phyloP scores from a whole-genome alignment of 2,797 vertebrate genomes.

The Leuciscus waleckii region DNA sequence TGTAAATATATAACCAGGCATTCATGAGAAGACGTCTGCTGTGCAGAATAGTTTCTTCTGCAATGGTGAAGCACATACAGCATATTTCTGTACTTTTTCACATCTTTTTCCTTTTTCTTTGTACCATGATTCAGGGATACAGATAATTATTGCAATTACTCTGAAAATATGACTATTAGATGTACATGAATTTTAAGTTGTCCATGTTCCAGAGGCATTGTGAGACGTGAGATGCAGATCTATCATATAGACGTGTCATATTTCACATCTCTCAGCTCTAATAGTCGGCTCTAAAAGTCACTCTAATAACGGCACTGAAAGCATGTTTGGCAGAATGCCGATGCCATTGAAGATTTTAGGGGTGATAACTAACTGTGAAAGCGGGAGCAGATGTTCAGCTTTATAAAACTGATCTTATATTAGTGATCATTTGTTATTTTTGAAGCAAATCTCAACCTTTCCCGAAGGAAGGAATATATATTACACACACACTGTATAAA shows the following conservation, averaged over 20 bases:
- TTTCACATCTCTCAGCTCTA: constrained; percentile 64
- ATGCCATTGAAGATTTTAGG: constrained; percentile 31
- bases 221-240: constrained; percentile 52
- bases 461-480: neutral
- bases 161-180: constrained; percentile 7
- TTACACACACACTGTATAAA: too few species aligned
- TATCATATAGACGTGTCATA: constrained; percentile 1
- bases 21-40: neutral
- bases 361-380: constrained; percentile 40
- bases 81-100: neutral
- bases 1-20: too few species aligned
- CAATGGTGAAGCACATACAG: neutral
- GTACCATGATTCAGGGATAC: neutral
- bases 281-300: constrained; percentile 52
- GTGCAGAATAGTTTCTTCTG: neutral
- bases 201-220: neutral
- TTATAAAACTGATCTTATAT: constrained; percentile 12
- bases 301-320: constrained; percentile 63
- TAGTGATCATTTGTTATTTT: neutral
- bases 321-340: constrained; percentile 56
- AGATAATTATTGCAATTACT: neutral
- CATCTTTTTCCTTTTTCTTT: neutral
- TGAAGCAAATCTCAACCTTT: constrained; percentile 7
- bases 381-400: constrained; percentile 20
- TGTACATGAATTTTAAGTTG: neutral